Percentiles rank a stretch among this genome's conserved stretches.
phyloP scores from a whole-genome alignment of 2,888 invertebrate species.

The Erebia epiphron region DNA sequence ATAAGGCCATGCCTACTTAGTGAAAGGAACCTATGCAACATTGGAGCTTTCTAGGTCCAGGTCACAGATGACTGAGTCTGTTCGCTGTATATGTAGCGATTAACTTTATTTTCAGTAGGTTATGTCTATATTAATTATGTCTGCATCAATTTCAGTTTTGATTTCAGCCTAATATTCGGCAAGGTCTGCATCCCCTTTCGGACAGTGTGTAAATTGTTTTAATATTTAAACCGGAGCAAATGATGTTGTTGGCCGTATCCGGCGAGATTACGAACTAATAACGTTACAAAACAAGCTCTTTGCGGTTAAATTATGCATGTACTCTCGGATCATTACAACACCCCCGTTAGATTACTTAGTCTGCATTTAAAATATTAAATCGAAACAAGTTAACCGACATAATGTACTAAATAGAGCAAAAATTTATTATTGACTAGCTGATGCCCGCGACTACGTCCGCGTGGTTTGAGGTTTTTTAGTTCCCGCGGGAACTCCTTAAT shows the following conservation, averaged over 20 bases:
- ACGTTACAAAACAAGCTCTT: slow-evolving; percentile 81
- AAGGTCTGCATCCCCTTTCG: slow-evolving; percentile 52
- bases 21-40: too few relatives aligned
- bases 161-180: slow-evolving; percentile 49
- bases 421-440: background rate
- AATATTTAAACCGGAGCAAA: slow-evolving; percentile 74
- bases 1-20: too few relatives aligned
- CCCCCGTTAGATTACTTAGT: slow-evolving; percentile 54
- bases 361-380: slow-evolving; percentile 66
- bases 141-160: slow-evolving; percentile 29
- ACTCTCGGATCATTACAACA: slow-evolving; percentile 80
- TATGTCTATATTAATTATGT: too few relatives aligned
- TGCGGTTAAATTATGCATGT: slow-evolving; percentile 81
- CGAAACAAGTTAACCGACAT: slow-evolving; percentile 16
- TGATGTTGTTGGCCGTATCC: slow-evolving; percentile 77
- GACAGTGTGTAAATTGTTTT: slow-evolving; percentile 76
- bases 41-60: too few relatives aligned
- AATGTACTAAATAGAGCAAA: background rate
- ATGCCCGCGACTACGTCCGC: too few relatives aligned
- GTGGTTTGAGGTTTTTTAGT: too few relatives aligned
- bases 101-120: too few relatives aligned
- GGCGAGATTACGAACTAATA: slow-evolving; percentile 81
- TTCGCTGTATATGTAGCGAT: too few relatives aligned
- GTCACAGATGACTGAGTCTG: too few relatives aligned
- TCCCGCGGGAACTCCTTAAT: too few relatives aligned